A percentile compares a stretch with the other conserved stretches of the same genome.
Conservation (phyloP, 2,888 invertebrate species). For the Pyrochroa serraticornis region DNA sequence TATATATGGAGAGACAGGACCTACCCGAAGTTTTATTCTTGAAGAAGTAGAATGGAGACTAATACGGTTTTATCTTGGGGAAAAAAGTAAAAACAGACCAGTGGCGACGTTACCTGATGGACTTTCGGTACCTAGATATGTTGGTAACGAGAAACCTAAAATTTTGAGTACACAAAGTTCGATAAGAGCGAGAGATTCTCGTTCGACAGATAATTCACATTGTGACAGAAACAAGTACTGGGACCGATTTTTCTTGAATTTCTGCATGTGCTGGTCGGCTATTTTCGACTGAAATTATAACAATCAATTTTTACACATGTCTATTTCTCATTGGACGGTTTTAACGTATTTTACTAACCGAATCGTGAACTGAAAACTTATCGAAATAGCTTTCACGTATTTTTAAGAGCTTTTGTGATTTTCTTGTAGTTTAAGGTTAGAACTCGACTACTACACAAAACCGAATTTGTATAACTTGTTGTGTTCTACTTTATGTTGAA, state of each 20-base stretch:
- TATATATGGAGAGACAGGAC: slow-evolving; percentile 51
- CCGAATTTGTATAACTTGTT: slow-evolving; percentile 3
- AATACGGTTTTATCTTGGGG: slow-evolving; percentile 51
- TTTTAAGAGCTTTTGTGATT: slow-evolving; percentile 25
- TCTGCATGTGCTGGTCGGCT: slow-evolving; percentile 54
- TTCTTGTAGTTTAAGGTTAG: background rate
- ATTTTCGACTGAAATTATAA: slow-evolving; percentile 50
- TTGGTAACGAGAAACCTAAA: slow-evolving; percentile 42
- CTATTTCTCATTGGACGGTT: too few species aligned
- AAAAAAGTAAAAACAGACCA: slow-evolving; percentile 46
- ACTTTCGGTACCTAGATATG: slow-evolving; percentile 43
- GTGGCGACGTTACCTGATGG: slow-evolving; percentile 48
- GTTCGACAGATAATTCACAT: slow-evolving; percentile 28
- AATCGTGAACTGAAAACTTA: slow-evolving; percentile 6
- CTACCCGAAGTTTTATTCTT: slow-evolving; percentile 62
- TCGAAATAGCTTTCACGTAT: slow-evolving; percentile 17
- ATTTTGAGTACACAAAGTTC: slow-evolving; percentile 43
- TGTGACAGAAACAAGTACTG: slow-evolving; percentile 40
- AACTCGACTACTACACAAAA: background rate
- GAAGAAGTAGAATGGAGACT: slow-evolving; percentile 60
- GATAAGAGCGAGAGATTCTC: slow-evolving; percentile 25
- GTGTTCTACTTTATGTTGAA: slow-evolving; percentile 10
- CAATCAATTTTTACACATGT: background rate
- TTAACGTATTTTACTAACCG: background rate
- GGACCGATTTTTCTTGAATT: slow-evolving; percentile 52